Percentiles rank a stretch among this genome's conserved stretches.
Evolutionary conservation across 2,888 invertebrate species (phyloP).

Genomic region (Drepanosiphum platanoidis): DNA sequence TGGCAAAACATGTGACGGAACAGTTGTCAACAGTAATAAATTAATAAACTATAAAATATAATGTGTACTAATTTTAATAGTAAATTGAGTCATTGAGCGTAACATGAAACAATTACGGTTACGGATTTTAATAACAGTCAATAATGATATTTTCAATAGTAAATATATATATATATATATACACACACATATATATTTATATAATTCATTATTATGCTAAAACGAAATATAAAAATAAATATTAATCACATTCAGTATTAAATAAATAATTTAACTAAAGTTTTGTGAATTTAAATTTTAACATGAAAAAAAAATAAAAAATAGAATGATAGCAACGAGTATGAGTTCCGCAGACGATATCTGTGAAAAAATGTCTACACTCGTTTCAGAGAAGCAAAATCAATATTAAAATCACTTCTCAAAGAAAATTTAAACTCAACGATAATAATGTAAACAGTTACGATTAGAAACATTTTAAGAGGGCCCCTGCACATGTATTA

Average conservation of each 20-base stretch:
- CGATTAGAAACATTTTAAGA: background rate
- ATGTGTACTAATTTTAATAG: background rate
- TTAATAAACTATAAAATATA: background rate
- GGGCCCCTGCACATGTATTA: too few species aligned
- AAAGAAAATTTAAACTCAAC: background rate
- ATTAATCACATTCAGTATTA: constrained; percentile 20
- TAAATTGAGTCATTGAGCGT: background rate
- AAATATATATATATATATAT: constrained; percentile 3
- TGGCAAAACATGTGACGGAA: background rate
- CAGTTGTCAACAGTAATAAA: background rate
- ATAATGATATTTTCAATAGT: constrained; percentile 1
- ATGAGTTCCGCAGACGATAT: background rate
- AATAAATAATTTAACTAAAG: constrained; percentile 25
- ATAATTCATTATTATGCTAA: constrained; percentile 8
- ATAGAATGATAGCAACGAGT: constrained; percentile 6
- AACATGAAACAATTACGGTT: background rate
- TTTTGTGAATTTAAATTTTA: background rate
- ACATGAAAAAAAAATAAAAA: background rate
- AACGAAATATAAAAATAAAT: constrained; percentile 47
- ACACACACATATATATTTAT: too few species aligned
- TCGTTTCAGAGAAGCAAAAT: background rate
- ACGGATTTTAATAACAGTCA: constrained; percentile 4
- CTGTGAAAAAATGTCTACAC: background rate
- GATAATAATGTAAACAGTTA: background rate
- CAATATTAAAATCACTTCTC: background rate